Evolutionary conservation across 2,888 invertebrate genomes (phyloP), one percentile per base, ranked within the genome.

Genomic region (Notodonta ziczac): DNA sequence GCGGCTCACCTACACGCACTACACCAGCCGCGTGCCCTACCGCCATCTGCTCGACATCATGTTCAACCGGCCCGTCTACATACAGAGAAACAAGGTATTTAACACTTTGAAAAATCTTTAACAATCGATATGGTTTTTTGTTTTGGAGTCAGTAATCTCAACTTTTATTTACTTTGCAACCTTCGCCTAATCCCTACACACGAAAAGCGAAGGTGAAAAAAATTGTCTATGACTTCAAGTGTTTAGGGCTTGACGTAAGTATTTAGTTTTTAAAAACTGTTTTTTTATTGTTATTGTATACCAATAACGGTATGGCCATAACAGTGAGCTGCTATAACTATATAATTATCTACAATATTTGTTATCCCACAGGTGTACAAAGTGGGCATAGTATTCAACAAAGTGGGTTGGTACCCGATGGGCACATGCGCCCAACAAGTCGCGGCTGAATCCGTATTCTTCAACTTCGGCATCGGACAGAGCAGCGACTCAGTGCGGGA

Each of bases 321-420:
- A 24, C 24, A 24, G 2, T 24, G 2, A 24, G 2, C 24, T 24
- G 24, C 24, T 24, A 24, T 24, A 24, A 3, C 35, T 4, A 35
- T 35, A 35, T 35, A 6, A 6, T 35, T 35, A 35, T 6, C 4
- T 35, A 6, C 35, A 42, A 42, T 46, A 46, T 46, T 35, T 35
- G 5, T 4, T 10, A 46, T 52, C 32, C 14, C n/a, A 32, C 39
- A 97, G 95, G 94, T 96, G 60, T 97, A 97, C 87, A 96, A 97
- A 85, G 96, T 97, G 73, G 97, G 96, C 57, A 96, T 97, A 39
- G 97, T 97, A 53, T 95, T 97, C 88, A 97, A 97, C 89, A 97
- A 97, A 83, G 94, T 95, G 67, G 97, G 97, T 13, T 96, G 96
- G 95, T 97, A 97, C 88, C 97, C 97, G 7, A 95, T 96, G 94